Percentiles rank a stretch among this genome's conserved stretches.
Evolutionary conservation across 2,888 invertebrate species (phyloP).

Genomic region (Drosophila buzzatii): DNA sequence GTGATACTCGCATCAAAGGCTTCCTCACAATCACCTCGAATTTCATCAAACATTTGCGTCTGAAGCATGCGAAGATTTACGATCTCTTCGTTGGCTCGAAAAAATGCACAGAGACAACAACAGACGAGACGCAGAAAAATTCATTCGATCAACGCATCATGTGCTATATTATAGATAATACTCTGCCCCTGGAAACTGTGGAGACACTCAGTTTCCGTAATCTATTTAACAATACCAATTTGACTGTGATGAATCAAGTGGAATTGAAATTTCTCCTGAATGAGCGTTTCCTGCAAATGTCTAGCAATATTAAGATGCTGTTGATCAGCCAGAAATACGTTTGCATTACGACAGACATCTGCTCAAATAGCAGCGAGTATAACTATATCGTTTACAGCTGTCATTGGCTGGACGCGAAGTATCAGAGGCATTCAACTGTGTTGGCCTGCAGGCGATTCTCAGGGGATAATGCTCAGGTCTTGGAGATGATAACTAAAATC

Average conservation of each 20-base stretch:
- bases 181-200: conserved; percentile 32
- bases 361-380: conserved; percentile 11
- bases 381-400: conserved; percentile 41
- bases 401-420: conserved; percentile 49
- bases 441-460: conserved; percentile 34
- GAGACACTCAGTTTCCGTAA: conserved; percentile 40
- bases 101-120: conserved; percentile 16
- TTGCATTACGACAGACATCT: conserved; percentile 38
- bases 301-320: conserved; percentile 13
- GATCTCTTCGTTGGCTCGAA: conserved; percentile 41
- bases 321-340: conserved; percentile 39
- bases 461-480: conserved; percentile 13
- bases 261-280: conserved; percentile 22
- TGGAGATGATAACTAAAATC: conserved; percentile 29
- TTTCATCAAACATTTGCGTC: conserved; percentile 51
- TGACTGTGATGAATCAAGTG: conserved; percentile 29
- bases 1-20: conserved; percentile 42
- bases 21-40: conserved; percentile 49
- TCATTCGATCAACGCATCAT: conserved; percentile 39
- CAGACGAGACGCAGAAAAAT: conserved; percentile 23
- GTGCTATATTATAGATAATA: conserved; percentile 42
- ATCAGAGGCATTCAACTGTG: conserved; percentile 34
- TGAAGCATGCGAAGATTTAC: conserved; percentile 39
- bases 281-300: conserved; percentile 35
- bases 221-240: conserved; percentile 36